Base-by-base conservation (phyloP, 1,140 invertebrate species). In the Drosophila neocordata region DNA sequence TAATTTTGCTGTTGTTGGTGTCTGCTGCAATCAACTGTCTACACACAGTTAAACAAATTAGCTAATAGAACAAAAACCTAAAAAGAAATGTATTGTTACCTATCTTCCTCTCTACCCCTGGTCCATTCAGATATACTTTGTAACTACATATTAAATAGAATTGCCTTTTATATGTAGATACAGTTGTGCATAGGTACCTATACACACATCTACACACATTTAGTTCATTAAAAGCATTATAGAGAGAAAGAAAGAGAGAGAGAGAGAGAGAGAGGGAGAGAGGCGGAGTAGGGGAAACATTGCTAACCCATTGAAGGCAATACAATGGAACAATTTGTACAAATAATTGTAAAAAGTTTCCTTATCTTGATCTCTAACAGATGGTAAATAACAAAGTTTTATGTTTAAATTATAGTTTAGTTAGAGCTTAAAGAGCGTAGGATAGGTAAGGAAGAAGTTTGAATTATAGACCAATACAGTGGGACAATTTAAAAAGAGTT, bases 11-110 rank as follows among this genome's bases (percentile, higher is more conserved):
- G 41, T 44, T 44, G 41, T 18, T 48, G 53, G 60, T 7, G 34
- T 66, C 63, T 74, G 63, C 59, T 79, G 70, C 61, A 71, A 61
- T 73, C 22, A 48, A 20, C 18, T 48, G 41, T 48, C 41, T 48
- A 48, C 41, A 48, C 41, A 48, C 41, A 41, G 63, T 81, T 74
- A 70, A 58, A 64, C 65, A 68, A 84, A 87, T 85, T 60, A 87
- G 78, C 73, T 72, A 62, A 75, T 78, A 78, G 68, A 66, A 58
- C 69, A 58, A 73, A 41, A 53, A 44, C 24, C 22, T 57, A 44
- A 53, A 57, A 56, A 65, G 64, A 77, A 77, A 68, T 73, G 41
- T 58, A 59, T 15, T 55, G 15, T 31, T 53, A 57, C 37, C 41
- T 27, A 34, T 6, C 41, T 15, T 9, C 8, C 41, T 15, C 18